Conservation (phyloP, 2,113 vertebrate species). For the Narcine bancroftii region DNA sequence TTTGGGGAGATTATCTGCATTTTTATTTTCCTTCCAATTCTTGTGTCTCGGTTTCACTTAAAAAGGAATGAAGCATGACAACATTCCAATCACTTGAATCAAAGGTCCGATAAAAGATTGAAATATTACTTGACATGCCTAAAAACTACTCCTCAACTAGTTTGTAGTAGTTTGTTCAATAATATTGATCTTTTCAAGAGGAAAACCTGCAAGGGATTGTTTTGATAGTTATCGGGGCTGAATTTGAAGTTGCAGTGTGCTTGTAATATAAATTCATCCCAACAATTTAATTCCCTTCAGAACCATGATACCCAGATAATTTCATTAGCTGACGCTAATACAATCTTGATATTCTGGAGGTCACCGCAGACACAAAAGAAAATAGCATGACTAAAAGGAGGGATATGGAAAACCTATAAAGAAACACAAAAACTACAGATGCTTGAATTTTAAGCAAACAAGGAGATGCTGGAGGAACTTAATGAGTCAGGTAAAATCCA, state of each 20-base stretch:
- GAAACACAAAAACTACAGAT: too few relatives aligned
- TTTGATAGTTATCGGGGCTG: neutral
- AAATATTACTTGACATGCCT: neutral
- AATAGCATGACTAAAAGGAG: neutral
- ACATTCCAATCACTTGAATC: neutral
- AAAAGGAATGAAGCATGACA: neutral
- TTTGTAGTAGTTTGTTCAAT: neutral
- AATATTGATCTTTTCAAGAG: neutral
- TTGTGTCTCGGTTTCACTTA: neutral
- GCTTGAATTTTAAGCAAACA: too few relatives aligned
- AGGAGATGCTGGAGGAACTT: too few relatives aligned
- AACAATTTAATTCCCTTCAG: neutral
- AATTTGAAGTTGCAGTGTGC: neutral
- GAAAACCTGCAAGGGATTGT: neutral
- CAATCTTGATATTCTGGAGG: neutral
- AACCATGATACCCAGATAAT: neutral
- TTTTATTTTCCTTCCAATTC: neutral
- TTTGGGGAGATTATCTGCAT: neutral
- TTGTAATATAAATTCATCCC: neutral
- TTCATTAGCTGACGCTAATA: neutral
- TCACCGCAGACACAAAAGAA: neutral
- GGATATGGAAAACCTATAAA: too few relatives aligned
- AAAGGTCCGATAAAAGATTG: neutral
- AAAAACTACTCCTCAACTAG: neutral
- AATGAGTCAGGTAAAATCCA: too few relatives aligned